These are phyloP conservation scores for Triplophysa yarkandensis DNA, from an alignment of 2,797 vertebrate species.

Conservation along the genomic window DNA sequence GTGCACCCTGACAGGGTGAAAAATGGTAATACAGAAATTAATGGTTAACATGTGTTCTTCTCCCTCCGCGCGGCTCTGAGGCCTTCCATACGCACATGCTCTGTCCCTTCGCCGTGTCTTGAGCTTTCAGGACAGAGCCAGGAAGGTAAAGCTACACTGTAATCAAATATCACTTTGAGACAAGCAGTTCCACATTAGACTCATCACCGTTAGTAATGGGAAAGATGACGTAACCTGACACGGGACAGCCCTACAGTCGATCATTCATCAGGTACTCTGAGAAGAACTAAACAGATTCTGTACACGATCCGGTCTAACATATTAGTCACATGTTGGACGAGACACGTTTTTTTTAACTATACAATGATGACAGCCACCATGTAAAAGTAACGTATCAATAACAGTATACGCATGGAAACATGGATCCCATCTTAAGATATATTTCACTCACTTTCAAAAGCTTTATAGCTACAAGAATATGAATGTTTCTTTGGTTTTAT, in stretches of 20 bases:
- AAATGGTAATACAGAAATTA: constrained; percentile 90
- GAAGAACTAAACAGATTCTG: constrained; percentile 12
- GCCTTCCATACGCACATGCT: constrained; percentile 62
- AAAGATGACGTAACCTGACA: constrained; percentile 33
- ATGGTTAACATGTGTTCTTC: constrained; percentile 87
- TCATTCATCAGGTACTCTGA: constrained; percentile 25
- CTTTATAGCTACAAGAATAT: not conserved
- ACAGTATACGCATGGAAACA: not conserved
- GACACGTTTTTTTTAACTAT: not conserved
- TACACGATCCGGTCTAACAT: not conserved
- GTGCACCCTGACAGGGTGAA: constrained; percentile 86
- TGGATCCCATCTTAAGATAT: not conserved
- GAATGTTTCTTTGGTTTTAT: not conserved
- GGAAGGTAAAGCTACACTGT: constrained; percentile 59
- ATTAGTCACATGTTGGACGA: not conserved
- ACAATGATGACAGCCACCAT: constrained; percentile 1
- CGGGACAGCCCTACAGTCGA: constrained; percentile 2
- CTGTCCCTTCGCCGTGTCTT: constrained; percentile 58
- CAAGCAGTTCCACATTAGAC: constrained; percentile 45
- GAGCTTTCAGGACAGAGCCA: constrained; percentile 49
- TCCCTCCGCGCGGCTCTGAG: constrained; percentile 58
- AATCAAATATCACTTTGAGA: constrained; percentile 61
- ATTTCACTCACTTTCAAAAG: not conserved
- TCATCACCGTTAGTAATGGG: constrained; percentile 30
- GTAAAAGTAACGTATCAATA: not conserved